Base-by-base conservation (phyloP, 2,113 vertebrate genomes). In the Gymnorhina tibicen region DNA sequence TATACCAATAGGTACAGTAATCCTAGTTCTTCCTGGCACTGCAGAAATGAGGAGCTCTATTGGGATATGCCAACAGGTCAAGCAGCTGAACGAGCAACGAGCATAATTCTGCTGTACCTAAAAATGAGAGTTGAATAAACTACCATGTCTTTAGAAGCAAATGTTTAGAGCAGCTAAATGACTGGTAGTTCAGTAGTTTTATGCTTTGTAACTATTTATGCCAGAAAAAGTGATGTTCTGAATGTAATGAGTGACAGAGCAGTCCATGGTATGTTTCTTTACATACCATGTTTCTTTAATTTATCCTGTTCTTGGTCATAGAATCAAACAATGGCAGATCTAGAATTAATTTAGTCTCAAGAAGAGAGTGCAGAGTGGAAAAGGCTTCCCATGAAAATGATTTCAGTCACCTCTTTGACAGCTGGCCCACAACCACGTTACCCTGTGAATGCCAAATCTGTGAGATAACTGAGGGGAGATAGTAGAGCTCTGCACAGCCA, bases 321-420 rank as follows among this genome's bases (percentile, higher is more conserved):
- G 52, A 62, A 28, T 64, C 62, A 44, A 94, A 91, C 0, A 0
- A 78, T 27, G 41, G 56, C 20, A 94, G 69, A 78, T 58, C 33
- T 63, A 91, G 33, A 47, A 90, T 63, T 86, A 67, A 87, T 74
- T 21, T 59, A 42, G 39, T 91, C 52, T 77, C 70, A 50, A 49
- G 63, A 58, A 87, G 21, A 74, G 21, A 90, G 41, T 2, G 5
- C 7, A 70, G 78, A 77, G 33, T 41, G 52, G 52, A 85, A 75
- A 62, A 77, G 26, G 50, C 42, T 53, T 21, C 23, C 42, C 0
- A 2, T 78, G 83, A 96, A 96, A 90, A 90, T 74, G 0, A 91
- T 85, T 95, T 90, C 85, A 93, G 91, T 37, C 59, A 67, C 63
- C 75, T 84, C 85, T 85, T 63, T 87, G 75, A 96, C 85, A 95